Percentiles rank a stretch among this genome's conserved stretches.
phyloP scores from a whole-genome alignment of 1,140 invertebrate genomes.

The Saccostrea glomerata region DNA sequence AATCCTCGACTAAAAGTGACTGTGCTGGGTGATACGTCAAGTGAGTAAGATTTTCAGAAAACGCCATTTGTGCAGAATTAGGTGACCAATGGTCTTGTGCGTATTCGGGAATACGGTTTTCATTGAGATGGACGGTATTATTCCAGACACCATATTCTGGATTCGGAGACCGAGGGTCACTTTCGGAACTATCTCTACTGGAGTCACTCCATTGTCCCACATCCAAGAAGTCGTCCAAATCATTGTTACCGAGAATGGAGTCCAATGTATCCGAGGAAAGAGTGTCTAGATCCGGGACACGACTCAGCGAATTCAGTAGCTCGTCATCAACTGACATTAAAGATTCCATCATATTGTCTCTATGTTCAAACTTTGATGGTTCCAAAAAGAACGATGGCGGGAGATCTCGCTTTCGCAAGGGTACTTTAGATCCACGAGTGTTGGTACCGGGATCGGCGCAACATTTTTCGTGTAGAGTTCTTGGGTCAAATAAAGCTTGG shows the following conservation, averaged over 20 bases:
- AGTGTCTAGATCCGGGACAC: slow-evolving; percentile 31
- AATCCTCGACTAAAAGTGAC: neutral
- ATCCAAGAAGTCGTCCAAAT: slow-evolving; percentile 63
- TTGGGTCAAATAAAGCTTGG: slow-evolving; percentile 74
- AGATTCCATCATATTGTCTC: neutral
- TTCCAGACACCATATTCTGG: slow-evolving; percentile 61
- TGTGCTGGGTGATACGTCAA: slow-evolving; percentile 5
- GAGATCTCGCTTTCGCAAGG: slow-evolving; percentile 69
- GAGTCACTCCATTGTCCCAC: slow-evolving; percentile 61
- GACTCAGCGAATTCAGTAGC: neutral
- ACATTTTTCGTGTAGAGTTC: slow-evolving; percentile 71
- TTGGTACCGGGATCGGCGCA: slow-evolving; percentile 63
- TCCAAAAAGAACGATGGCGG: slow-evolving; percentile 75
- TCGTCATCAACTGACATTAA: neutral
- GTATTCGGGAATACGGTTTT: slow-evolving; percentile 36
- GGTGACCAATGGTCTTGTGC: neutral
- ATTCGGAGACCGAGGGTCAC: slow-evolving; percentile 62
- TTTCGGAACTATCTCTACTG: slow-evolving; percentile 57
- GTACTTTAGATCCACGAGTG: slow-evolving; percentile 58
- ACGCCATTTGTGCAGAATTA: slow-evolving; percentile 34
- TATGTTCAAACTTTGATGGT: slow-evolving; percentile 54
- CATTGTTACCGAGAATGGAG: slow-evolving; percentile 65
- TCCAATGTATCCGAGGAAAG: slow-evolving; percentile 65
- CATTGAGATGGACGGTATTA: slow-evolving; percentile 53
- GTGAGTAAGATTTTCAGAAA: slow-evolving; percentile 7